Percentiles rank a stretch among this genome's conserved stretches.
These are phyloP conservation scores for Seriola aureovittata DNA, from an alignment of 2,113 vertebrate species.

Conservation along the genomic window DNA sequence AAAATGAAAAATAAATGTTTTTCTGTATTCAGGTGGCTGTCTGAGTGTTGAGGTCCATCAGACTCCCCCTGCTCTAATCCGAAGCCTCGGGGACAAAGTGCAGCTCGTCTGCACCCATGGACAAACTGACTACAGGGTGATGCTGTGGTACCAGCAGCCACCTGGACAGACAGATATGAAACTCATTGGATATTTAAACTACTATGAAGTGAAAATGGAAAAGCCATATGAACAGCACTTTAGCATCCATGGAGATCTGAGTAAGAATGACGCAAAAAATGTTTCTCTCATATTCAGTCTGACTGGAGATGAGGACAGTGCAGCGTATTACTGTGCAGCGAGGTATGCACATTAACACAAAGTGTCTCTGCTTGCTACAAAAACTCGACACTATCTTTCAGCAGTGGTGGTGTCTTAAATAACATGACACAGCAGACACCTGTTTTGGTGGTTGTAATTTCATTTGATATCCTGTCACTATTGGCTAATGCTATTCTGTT, in stretches of 20 bases:
- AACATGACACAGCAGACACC: not conserved
- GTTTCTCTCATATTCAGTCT: not conserved
- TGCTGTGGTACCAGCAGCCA: constrained; percentile 65
- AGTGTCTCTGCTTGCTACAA: constrained; percentile 1
- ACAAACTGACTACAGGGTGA: constrained; percentile 30
- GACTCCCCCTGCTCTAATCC: constrained; percentile 33
- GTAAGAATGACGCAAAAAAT: not conserved
- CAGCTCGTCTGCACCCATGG: constrained; percentile 44
- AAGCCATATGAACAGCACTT: constrained; percentile 23
- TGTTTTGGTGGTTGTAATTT: not conserved
- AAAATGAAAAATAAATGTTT: not conserved
- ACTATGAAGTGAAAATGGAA: not conserved
- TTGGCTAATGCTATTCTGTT: not conserved
- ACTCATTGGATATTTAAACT: constrained; percentile 50
- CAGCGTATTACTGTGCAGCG: constrained; percentile 68
- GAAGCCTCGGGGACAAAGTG: not conserved
- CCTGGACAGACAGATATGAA: constrained; percentile 33
- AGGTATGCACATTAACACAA: constrained; percentile 46
- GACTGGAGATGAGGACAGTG: constrained; percentile 11
- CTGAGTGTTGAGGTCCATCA: constrained; percentile 27
- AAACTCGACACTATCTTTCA: not conserved
- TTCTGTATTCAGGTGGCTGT: constrained; percentile 22
- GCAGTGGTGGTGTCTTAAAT: not conserved
- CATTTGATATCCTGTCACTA: not conserved
- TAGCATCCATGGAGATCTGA: constrained; percentile 41